Percentiles rank a stretch among this genome's conserved stretches.
Evolutionary conservation across 2,797 vertebrate species (phyloP).

Genomic region (Cuniculus paca): DNA sequence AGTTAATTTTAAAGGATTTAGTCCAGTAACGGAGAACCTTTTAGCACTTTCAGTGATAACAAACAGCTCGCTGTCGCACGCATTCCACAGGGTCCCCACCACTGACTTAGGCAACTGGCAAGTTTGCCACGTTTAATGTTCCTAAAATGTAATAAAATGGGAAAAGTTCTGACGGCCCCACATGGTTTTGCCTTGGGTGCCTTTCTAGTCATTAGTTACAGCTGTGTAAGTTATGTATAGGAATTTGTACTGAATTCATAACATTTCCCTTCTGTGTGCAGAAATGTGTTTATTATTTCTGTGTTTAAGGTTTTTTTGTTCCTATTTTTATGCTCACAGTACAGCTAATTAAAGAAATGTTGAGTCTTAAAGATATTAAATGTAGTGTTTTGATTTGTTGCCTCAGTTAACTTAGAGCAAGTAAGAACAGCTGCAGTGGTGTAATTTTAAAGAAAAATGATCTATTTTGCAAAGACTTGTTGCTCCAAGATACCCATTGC

Average conservation of each 20-base stretch:
- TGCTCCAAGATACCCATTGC: not conserved
- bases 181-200: constrained; percentile 32
- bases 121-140: not conserved
- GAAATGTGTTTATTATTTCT: constrained; percentile 48
- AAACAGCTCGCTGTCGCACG: not conserved
- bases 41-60: not conserved
- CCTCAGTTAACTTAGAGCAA: constrained; percentile 24
- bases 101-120: not conserved
- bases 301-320: not conserved
- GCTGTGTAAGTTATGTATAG: not conserved
- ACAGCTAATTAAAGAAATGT: constrained; percentile 39
- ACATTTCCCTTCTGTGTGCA: constrained; percentile 15
- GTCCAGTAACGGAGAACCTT: not conserved
- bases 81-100: not conserved
- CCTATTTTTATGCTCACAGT: constrained; percentile 38
- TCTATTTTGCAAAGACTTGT: not conserved
- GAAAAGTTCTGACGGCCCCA: not conserved
- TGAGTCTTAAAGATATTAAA: constrained; percentile 57
- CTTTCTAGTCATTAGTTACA: constrained; percentile 40
- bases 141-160: not conserved
- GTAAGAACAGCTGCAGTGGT: not conserved
- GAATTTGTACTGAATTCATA: constrained; percentile 30
- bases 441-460: constrained; percentile 52
- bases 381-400: not conserved
- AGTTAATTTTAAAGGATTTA: constrained; percentile 56